These are phyloP conservation scores for Coenonympha glycerion DNA, from an alignment of 2,888 invertebrate genomes.

Conservation along the genomic window DNA sequence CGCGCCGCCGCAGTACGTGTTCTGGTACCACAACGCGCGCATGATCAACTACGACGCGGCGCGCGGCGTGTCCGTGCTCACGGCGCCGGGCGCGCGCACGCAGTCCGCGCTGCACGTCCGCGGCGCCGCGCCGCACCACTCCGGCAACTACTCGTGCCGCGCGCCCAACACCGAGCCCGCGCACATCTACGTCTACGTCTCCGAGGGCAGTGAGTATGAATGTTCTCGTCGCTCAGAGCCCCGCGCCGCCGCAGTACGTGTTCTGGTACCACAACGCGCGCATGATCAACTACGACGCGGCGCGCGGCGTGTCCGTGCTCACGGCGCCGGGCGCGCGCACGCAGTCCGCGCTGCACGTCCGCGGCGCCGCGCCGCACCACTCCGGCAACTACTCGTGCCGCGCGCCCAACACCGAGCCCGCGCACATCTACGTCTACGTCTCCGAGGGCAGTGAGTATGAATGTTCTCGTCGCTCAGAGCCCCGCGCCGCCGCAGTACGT, in stretches of 20 bases:
- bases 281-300: constrained; percentile 94
- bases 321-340: constrained; percentile 90
- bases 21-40: too few relatives aligned
- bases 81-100: too few relatives aligned
- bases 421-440: constrained; percentile 79
- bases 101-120: too few relatives aligned
- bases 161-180: too few relatives aligned
- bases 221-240: constrained; percentile 83
- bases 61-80: too few relatives aligned
- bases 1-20: too few relatives aligned
- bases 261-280: constrained; percentile 97
- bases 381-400: constrained; percentile 95
- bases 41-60: too few relatives aligned
- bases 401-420: constrained; percentile 91
- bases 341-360: constrained; percentile 89
- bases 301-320: constrained; percentile 87
- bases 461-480: constrained; percentile 81
- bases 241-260: constrained; percentile 93
- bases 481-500: constrained; percentile 95
- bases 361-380: constrained; percentile 82
- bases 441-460: neutral
- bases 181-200: too few relatives aligned
- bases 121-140: too few relatives aligned
- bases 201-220: too few relatives aligned
- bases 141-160: too few relatives aligned